phyloP scores from a whole-genome alignment of 2,797 vertebrate genomes.

The Cossypha niveicapilla region DNA sequence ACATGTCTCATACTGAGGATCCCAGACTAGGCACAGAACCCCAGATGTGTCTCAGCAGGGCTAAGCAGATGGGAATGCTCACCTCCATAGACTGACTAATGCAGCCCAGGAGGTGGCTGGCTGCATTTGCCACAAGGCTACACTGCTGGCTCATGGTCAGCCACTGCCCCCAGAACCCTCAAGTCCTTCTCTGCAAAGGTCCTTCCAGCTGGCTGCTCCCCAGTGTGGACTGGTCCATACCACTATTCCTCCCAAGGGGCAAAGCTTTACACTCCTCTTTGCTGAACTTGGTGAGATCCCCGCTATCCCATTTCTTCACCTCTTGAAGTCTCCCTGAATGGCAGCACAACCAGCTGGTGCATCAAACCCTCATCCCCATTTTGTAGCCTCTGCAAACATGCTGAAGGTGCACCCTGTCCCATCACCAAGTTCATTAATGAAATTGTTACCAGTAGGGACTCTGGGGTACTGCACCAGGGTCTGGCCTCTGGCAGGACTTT shows the following conservation, averaged over 20 bases:
- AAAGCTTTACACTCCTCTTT: neutral
- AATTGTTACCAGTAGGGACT: neutral
- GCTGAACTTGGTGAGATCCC: neutral
- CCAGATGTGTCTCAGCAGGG: neutral
- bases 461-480: neutral
- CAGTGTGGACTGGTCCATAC: neutral
- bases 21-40: neutral
- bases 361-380: neutral
- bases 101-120: neutral
- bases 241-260: neutral
- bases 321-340: neutral
- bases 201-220: neutral
- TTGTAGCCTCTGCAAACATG: neutral
- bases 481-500: neutral
- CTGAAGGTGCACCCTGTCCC: neutral
- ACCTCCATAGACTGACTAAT: neutral
- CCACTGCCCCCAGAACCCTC: neutral
- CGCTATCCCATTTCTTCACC: neutral
- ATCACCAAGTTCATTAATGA: neutral
- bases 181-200: neutral
- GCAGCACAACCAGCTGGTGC: neutral
- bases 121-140: neutral
- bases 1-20: neutral
- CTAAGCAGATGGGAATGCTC: neutral
- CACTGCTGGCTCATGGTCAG: neutral